Conservation (phyloP, 2,797 vertebrate species). For the Onychomys arenicola region DNA sequence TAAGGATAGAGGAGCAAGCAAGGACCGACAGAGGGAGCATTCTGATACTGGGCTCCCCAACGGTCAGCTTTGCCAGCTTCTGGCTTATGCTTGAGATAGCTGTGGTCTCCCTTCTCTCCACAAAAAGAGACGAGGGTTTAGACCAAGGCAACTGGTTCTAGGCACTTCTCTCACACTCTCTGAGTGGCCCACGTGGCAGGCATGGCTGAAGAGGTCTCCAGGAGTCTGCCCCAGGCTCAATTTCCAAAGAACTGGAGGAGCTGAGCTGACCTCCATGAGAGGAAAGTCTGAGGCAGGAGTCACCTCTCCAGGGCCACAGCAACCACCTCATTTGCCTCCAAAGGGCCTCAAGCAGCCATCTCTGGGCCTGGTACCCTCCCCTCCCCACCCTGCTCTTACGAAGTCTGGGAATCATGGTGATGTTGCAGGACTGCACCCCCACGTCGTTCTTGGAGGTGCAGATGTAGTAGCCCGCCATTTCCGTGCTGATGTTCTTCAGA, state of each 20-base stretch:
- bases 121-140: background rate
- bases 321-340: fast-evolving
- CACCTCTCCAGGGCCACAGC: background rate
- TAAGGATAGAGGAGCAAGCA: background rate
- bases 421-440: slow-evolving; percentile 88
- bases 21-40: background rate
- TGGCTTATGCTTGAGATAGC: background rate
- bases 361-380: background rate
- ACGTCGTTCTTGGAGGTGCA: slow-evolving; percentile 92
- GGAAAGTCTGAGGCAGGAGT: background rate
- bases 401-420: slow-evolving; percentile 90
- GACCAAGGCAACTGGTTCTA: background rate
- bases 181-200: background rate
- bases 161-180: fast-evolving
- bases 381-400: slow-evolving; percentile 84
- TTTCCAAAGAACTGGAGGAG: background rate
- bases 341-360: background rate
- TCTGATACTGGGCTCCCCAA: background rate
- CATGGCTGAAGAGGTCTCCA: background rate
- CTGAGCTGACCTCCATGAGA: background rate
- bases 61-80: background rate
- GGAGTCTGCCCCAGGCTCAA: background rate
- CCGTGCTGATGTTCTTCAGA: slow-evolving; percentile 92
- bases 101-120: background rate
- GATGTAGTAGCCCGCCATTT: slow-evolving; percentile 91